phyloP scores from a whole-genome alignment of 2,888 invertebrate genomes.

The Taphrorychus bicolor region DNA sequence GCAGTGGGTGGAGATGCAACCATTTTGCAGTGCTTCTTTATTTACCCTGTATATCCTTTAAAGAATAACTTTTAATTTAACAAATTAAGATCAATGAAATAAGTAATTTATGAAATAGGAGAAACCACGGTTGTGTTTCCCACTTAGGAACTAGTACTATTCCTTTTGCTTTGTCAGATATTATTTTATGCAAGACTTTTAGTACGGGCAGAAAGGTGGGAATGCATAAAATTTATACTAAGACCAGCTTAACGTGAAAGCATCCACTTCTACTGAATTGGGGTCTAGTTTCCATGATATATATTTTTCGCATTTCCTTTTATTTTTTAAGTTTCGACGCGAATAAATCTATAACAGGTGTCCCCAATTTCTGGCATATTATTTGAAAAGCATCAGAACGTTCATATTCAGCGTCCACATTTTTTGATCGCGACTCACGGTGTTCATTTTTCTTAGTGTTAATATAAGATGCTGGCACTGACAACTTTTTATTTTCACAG shows the following conservation, averaged over 20 bases:
- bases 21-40: too few species aligned
- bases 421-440: background rate
- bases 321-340: background rate
- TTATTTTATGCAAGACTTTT: background rate
- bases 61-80: too few species aligned
- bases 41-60: too few species aligned
- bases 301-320: background rate
- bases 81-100: too few species aligned
- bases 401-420: background rate
- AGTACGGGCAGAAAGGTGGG: background rate
- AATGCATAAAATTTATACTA: background rate
- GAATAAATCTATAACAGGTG: background rate
- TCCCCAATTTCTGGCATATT: background rate
- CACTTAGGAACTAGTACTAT: background rate
- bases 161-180: background rate
- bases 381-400: background rate
- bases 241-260: background rate
- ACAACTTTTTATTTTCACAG: background rate
- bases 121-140: background rate
- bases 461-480: background rate
- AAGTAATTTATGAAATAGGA: too few species aligned
- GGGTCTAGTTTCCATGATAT: background rate
- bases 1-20: too few species aligned
- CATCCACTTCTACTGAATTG: background rate
- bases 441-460: background rate